Conservation (phyloP, 2,888 invertebrate species). For the Melieria omissa region DNA sequence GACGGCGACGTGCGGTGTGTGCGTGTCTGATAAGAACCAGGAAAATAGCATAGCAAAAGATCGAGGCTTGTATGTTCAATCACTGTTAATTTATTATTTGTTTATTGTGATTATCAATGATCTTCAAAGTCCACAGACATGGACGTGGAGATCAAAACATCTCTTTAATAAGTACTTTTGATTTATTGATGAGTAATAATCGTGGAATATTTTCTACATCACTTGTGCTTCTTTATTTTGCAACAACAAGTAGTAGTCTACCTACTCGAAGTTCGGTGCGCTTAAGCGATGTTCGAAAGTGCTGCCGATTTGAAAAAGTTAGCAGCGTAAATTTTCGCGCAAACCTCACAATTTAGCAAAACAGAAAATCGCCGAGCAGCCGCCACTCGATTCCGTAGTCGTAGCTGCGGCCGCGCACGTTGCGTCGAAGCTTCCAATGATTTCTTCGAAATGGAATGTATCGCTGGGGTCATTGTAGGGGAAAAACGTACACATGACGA, state of each 20-base stretch:
- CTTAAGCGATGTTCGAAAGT: too few species aligned
- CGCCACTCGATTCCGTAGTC: not conserved
- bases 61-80: not conserved
- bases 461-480: slow-evolving; percentile 21
- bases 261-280: not conserved
- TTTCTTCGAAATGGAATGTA: slow-evolving; percentile 18
- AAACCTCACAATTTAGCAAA: slow-evolving; percentile 11
- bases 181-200: slow-evolving; percentile 14
- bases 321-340: not conserved
- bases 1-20: too few species aligned
- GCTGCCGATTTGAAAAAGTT: not conserved
- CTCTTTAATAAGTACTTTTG: slow-evolving; percentile 1
- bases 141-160: not conserved
- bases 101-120: slow-evolving; percentile 20
- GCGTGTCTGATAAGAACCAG: not conserved
- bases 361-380: not conserved
- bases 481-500: slow-evolving; percentile 13
- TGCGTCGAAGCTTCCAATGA: not conserved
- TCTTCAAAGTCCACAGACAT: not conserved
- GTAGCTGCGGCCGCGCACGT: not conserved
- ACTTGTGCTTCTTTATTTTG: not conserved
- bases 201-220: slow-evolving; percentile 28
- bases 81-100: slow-evolving; percentile 5
- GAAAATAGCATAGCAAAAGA: not conserved
- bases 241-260: not conserved